These are phyloP conservation scores for Mizuhopecten yessoensis DNA, from an alignment of 1,140 invertebrate species.

Conservation along the genomic window DNA sequence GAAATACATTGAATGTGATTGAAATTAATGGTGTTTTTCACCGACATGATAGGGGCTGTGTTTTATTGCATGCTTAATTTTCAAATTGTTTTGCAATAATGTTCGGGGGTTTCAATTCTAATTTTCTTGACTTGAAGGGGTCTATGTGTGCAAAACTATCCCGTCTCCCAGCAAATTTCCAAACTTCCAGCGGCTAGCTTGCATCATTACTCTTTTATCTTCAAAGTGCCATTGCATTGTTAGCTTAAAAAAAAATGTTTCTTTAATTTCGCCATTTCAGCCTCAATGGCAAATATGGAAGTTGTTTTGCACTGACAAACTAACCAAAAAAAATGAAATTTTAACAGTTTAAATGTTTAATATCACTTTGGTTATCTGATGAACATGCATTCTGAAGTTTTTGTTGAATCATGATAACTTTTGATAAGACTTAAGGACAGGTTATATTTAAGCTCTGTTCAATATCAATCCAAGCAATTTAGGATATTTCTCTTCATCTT, in stretches of 20 bases:
- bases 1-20: constrained; percentile 27
- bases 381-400: no score
- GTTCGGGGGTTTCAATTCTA: background rate
- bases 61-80: constrained; percentile 10
- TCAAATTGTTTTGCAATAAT: background rate
- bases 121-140: background rate
- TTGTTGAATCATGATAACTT: no score
- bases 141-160: background rate
- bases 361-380: no score
- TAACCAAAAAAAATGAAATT: no score
- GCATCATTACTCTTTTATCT: background rate
- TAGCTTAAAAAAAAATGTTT: background rate
- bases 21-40: constrained; percentile 39
- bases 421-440: no score
- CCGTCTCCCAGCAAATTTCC: background rate
- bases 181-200: background rate
- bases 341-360: no score
- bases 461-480: no score
- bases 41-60: background rate
- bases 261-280: no score
- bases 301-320: no score
- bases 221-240: background rate
- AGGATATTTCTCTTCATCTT: no score
- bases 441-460: no score
- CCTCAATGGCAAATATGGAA: no score